A percentile compares a stretch with the other conserved stretches of the same genome.
These are phyloP conservation scores for Bombycilla garrulus DNA, from an alignment of 2,113 vertebrate genomes.

Conservation along the genomic window DNA sequence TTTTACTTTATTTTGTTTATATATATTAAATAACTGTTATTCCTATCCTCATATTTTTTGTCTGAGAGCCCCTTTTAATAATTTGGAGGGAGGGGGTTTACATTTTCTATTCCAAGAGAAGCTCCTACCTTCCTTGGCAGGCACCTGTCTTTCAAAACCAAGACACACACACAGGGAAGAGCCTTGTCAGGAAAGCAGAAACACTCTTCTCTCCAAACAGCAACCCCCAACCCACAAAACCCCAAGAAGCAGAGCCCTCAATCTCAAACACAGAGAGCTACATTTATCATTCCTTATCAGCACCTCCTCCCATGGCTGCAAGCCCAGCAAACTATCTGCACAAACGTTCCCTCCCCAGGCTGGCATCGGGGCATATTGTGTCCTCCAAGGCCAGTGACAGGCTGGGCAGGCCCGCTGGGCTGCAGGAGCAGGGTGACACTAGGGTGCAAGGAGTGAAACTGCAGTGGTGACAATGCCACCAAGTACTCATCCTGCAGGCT, in stretches of 20 bases:
- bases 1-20: too few relatives aligned
- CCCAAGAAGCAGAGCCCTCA: neutral
- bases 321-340: neutral
- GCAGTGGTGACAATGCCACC: neutral
- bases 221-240: neutral
- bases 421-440: neutral
- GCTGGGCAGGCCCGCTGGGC: neutral
- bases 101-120: too few relatives aligned
- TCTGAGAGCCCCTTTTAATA: too few relatives aligned
- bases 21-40: too few relatives aligned
- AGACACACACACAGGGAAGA: rapidly evolving
- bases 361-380: rapidly evolving
- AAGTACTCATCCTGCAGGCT: neutral
- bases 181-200: neutral
- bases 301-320: neutral
- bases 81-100: too few relatives aligned
- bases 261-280: neutral
- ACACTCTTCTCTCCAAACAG: neutral
- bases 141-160: too few relatives aligned
- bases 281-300: neutral
- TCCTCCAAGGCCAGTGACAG: rapidly evolving
- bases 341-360: neutral
- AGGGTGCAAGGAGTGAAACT: neutral
- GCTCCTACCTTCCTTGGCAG: too few relatives aligned
- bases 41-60: too few relatives aligned